phyloP scores from a whole-genome alignment of 2,113 vertebrate species.

The Dromas ardeola region DNA sequence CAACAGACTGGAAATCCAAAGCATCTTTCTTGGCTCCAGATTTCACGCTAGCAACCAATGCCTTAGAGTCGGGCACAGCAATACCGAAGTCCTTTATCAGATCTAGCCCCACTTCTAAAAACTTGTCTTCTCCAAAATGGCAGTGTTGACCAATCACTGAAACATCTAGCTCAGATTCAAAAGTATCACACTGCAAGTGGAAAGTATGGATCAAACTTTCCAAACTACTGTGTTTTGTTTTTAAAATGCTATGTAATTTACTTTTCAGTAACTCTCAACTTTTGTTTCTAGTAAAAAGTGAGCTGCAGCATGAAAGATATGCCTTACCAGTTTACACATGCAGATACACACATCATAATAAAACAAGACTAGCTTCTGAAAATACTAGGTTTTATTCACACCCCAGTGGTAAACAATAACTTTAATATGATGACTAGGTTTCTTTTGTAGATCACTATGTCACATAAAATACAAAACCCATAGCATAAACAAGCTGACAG shows the following conservation, averaged over 20 bases:
- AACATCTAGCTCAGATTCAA: background rate
- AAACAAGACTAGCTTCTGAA: slow-evolving; percentile 75
- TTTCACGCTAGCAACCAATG: background rate
- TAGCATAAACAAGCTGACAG: slow-evolving; percentile 78
- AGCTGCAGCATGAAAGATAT: slow-evolving; percentile 56
- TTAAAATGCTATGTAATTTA: background rate
- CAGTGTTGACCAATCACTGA: background rate
- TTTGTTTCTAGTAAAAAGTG: background rate
- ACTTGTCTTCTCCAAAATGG: background rate
- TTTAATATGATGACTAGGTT: slow-evolving; percentile 69
- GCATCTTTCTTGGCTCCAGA: background rate
- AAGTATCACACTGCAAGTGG: background rate
- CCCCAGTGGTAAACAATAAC: slow-evolving; percentile 76
- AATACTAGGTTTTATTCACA: slow-evolving; percentile 82
- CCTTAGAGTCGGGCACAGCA: background rate
- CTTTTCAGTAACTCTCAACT: background rate
- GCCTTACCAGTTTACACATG: slow-evolving; percentile 30
- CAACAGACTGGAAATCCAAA: background rate
- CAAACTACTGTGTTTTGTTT: background rate
- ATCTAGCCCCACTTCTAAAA: slow-evolving; percentile 32
- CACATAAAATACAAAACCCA: slow-evolving; percentile 79
- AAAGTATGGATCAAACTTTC: background rate
- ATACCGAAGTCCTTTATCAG: slow-evolving; percentile 44
- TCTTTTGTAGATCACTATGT: slow-evolving; percentile 71
- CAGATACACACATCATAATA: slow-evolving; percentile 58